phyloP scores from a whole-genome alignment of 2,888 invertebrate species.

The Polietes domitor region DNA sequence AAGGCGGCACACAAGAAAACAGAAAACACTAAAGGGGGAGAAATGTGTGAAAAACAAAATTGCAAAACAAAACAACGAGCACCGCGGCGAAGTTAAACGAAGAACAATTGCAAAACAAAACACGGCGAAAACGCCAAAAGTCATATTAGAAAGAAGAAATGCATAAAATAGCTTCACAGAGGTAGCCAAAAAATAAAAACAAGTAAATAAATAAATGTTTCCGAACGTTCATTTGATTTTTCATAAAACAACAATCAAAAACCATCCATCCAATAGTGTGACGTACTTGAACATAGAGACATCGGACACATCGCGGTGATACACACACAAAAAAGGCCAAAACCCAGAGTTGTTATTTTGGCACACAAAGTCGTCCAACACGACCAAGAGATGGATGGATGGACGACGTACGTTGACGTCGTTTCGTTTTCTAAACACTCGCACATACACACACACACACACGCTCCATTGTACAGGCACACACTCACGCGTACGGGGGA shows the following conservation, averaged over 20 bases:
- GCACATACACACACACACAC: not conserved
- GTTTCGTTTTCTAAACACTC: slow-evolving; percentile 56
- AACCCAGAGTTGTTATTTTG: slow-evolving; percentile 58
- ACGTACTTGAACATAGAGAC: slow-evolving; percentile 33
- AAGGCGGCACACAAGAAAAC: not conserved
- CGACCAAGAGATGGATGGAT: slow-evolving; percentile 26
- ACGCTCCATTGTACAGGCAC: slow-evolving; percentile 23
- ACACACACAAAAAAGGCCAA: slow-evolving; percentile 13
- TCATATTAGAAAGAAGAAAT: no score
- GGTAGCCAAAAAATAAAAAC: slow-evolving; percentile 1
- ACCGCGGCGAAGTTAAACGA: not conserved
- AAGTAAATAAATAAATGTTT: not conserved
- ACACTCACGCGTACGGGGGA: slow-evolving; percentile 33
- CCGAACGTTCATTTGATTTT: not conserved
- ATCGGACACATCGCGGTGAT: slow-evolving; percentile 49
- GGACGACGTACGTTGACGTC: slow-evolving; percentile 53
- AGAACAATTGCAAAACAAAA: slow-evolving; percentile 38
- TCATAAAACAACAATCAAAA: not conserved
- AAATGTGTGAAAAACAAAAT: not conserved
- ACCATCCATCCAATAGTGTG: slow-evolving; percentile 8
- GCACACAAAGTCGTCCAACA: slow-evolving; percentile 40
- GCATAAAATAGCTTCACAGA: no score
- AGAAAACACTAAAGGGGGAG: not conserved
- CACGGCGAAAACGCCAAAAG: no score
- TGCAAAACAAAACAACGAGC: not conserved